Conservation (phyloP, 1,140 invertebrate species). For the Onthophagus taurus region DNA sequence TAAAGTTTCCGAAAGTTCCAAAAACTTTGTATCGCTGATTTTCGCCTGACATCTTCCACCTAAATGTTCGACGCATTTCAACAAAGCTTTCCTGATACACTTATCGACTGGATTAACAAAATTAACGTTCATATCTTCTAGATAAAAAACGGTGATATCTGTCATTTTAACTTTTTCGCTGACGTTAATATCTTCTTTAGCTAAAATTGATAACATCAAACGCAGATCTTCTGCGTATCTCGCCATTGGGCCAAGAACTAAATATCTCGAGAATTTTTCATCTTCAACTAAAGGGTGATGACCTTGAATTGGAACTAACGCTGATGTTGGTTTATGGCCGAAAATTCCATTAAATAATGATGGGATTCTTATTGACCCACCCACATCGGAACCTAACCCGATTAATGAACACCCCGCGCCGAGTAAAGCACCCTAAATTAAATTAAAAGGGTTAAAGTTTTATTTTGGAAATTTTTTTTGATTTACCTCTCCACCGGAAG, state of each 20-base stretch:
- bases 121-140: background rate
- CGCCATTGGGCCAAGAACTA: constrained; percentile 66
- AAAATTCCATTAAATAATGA: constrained; percentile 78
- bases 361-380: constrained; percentile 85
- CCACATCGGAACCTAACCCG: constrained; percentile 79
- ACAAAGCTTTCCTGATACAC: background rate
- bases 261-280: constrained; percentile 50
- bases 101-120: background rate
- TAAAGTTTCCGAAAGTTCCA: no score
- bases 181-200: constrained; percentile 23
- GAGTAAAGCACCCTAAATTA: constrained; percentile 51
- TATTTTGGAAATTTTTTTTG: background rate
- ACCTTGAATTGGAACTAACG: constrained; percentile 43
- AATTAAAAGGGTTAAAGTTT: background rate
- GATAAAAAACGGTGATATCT: no score
- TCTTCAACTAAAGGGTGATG: constrained; percentile 44
- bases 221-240: constrained; percentile 65
- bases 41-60: background rate
- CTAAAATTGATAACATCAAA: constrained; percentile 50
- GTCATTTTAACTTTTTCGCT: background rate
- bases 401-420: constrained; percentile 65
- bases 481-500: constrained; percentile 64
- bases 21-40: no score
- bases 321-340: constrained; percentile 71
- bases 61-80: no score